A percentile compares a stretch with the other conserved stretches of the same genome.
These are phyloP conservation scores for Nasonia giraulti DNA, from an alignment of 1,140 invertebrate genomes.

Conservation along the genomic window DNA sequence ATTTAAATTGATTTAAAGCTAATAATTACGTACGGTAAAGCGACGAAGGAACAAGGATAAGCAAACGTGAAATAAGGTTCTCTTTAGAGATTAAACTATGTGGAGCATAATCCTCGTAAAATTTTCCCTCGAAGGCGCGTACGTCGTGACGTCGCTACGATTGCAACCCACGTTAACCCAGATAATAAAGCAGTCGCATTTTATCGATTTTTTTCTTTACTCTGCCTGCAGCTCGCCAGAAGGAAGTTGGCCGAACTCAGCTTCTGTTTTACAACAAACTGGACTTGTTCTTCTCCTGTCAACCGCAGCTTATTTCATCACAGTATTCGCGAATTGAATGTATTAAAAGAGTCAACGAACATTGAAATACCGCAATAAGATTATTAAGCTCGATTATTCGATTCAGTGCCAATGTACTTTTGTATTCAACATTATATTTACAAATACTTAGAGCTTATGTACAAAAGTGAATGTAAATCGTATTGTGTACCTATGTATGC, in stretches of 20 bases:
- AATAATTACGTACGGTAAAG: neutral
- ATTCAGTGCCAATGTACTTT: no score
- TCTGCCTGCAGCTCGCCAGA: conserved; percentile 55
- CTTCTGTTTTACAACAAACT: conserved; percentile 25
- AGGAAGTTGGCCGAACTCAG: conserved; percentile 50
- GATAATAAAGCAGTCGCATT: conserved; percentile 26
- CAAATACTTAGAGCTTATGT: no score
- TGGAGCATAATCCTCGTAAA: conserved; percentile 6
- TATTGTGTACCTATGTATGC: no score
- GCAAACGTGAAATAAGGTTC: neutral
- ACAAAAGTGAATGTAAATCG: no score
- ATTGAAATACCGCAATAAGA: neutral
- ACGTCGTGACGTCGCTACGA: neutral
- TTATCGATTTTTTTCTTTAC: conserved; percentile 53
- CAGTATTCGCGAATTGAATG: neutral
- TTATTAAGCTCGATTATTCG: no score
- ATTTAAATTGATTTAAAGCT: neutral
- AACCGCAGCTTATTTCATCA: neutral
- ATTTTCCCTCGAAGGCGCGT: neutral
- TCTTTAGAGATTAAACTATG: neutral
- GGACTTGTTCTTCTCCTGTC: conserved; percentile 13
- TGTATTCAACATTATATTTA: no score
- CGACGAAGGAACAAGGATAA: neutral
- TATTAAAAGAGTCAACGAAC: neutral
- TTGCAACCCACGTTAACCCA: conserved; percentile 5